Evolutionary conservation across 2,797 vertebrate genomes (phyloP).

Genomic region (Gallinago stenura): DNA sequence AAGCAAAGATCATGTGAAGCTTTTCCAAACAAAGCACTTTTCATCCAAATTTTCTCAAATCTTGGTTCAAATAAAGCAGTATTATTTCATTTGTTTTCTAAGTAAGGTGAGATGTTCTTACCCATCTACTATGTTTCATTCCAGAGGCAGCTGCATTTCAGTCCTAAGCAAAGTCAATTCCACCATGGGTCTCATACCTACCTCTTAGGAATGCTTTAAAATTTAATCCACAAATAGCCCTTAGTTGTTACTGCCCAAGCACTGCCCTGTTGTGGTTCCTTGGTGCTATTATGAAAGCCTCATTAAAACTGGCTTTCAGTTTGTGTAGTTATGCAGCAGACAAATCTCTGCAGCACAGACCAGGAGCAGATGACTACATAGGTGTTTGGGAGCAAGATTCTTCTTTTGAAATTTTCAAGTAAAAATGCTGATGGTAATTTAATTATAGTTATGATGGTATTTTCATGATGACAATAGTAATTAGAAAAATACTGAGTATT

Average conservation of each 20-base stretch:
- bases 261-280: neutral
- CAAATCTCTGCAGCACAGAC: neutral
- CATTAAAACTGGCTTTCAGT: neutral
- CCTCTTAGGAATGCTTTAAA: neutral
- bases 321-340: neutral
- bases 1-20: neutral
- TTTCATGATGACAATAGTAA: neutral
- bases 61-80: neutral
- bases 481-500: neutral
- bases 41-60: neutral
- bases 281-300: neutral
- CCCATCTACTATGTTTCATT: neutral
- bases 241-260: neutral
- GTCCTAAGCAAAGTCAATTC: neutral
- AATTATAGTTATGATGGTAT: neutral
- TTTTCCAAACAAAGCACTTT: neutral
- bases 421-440: neutral
- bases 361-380: neutral
- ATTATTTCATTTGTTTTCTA: neutral
- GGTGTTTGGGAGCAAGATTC: neutral
- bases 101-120: neutral
- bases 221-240: neutral
- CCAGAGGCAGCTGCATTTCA: neutral
- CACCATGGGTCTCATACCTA: neutral
- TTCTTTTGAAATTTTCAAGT: neutral